Base-by-base conservation (phyloP, 2,797 vertebrate species). In the Taeniopygia guttata region DNA sequence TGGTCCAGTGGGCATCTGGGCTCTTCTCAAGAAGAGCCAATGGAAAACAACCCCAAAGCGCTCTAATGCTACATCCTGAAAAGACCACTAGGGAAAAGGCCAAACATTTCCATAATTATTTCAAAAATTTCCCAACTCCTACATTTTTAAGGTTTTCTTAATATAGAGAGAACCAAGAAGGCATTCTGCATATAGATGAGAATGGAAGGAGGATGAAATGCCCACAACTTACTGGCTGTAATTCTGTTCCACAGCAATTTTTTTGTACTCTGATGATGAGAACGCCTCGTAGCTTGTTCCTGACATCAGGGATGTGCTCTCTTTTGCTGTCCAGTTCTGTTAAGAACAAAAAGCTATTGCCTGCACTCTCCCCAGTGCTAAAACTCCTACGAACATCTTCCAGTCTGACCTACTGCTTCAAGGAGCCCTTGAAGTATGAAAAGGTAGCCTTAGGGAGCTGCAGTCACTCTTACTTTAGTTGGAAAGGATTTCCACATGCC, bases 1-100 rank as follows among this genome's bases (percentile, higher is more conserved):
- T 27, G 10, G 18, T 4, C 5, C n/a, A 27, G 18, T 0, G 1
- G 5, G 5, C 15, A 11, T 17, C 29, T 16, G 14, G 21, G 34
- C 52, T 46, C 62, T n/a, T 32, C 32, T 20, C 45, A 25, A 32
- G 38, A 23, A 9, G 13, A 62, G 3, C 10, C 26, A 25, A 2
- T 7, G 43, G 20, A 60, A 59, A 64, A 4, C 36, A 76, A 27
- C 7, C 13, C 45, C 46, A 30, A 27, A 27, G 30, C 22, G 16
- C 26, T 23, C 19, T 7, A 21, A 26, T 9, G 9, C 19, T 45
- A 21, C 7, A 23, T 49, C 38, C 30, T 29, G 19, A 32, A 58
- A 38, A 13, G 4, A 16, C 5, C 29, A 3, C 12, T 16, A 13
- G 7, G 32, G 36, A 81, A 87, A 81, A 0, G 3, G 8, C 5